Percentiles rank a stretch among this genome's conserved stretches.
Evolutionary conservation across 2,888 invertebrate genomes (phyloP).

Genomic region (Limnephilus lunatus): DNA sequence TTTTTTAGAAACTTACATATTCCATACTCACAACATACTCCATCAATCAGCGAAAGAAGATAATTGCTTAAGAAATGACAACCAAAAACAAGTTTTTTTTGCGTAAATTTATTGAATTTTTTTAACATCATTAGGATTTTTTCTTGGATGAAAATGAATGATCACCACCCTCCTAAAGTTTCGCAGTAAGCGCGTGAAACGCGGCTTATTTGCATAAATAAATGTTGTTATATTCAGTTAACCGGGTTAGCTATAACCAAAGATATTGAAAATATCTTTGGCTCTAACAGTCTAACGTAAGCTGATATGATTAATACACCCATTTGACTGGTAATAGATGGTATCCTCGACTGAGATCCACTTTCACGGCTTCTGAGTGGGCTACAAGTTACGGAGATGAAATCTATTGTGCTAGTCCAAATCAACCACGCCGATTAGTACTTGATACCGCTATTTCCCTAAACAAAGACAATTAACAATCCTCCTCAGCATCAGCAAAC

Average conservation of each 20-base stretch:
- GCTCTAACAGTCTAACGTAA: too few relatives aligned
- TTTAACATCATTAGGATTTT: neutral
- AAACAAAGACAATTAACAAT: neutral
- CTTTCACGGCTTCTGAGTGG: neutral
- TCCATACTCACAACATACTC: too few relatives aligned
- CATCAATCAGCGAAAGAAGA: too few relatives aligned
- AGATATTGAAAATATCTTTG: too few relatives aligned
- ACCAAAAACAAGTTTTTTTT: too few relatives aligned
- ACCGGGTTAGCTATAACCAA: neutral
- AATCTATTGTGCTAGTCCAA: neutral
- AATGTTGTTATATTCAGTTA: neutral
- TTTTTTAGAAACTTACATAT: too few relatives aligned
- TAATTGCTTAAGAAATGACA: too few relatives aligned
- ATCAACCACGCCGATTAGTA: neutral
- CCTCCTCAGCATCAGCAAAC: neutral
- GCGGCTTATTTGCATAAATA: neutral
- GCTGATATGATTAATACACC: too few relatives aligned
- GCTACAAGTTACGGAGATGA: neutral
- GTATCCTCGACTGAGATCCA: neutral
- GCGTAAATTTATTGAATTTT: too few relatives aligned
- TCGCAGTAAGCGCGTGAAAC: neutral
- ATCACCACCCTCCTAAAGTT: neutral
- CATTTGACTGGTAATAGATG: too few relatives aligned
- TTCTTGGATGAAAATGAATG: neutral
- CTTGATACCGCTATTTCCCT: neutral